Evolutionary conservation across 2,888 invertebrate genomes (phyloP), one percentile per base, ranked within the genome.

Genomic region (Tigriopus californicus): DNA sequence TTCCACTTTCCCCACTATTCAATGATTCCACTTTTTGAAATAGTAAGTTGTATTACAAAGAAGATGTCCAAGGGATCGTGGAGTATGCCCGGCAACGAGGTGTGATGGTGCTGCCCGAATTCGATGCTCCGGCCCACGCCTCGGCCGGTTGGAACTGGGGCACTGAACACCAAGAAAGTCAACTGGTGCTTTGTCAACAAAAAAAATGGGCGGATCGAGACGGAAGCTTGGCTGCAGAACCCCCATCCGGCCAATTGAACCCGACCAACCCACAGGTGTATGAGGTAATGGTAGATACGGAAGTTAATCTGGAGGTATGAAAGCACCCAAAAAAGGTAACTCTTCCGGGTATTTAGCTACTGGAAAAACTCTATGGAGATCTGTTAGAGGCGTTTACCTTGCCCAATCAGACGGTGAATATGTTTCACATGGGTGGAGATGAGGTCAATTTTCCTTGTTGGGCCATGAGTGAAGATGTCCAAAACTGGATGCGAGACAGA

Each of bases 121-220:
- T 90, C 67, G 90, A 91, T 70, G 86, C 87, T 58, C 91, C 91
- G 0, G 87, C 88, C 61, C 89, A 89, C 69, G 85, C 86, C 13
- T 86, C 86, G 51, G 85, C 85, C 69, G 86, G 86, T 24, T 86
- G 85, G 85, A 85, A 86, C 70, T 86, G 85, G 85, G 85, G 79
- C 78, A 49, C 76, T 74, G 58, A 76, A 80, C 66, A 79, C 80
- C 1, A 78, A 58, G 63, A 47, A 42, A 22, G 10, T 11, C 3
- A 44, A 5, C 10, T 44, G 15, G 44, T 44, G 5, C n/a, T 18
- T 18, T 44, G 44, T 11, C 44, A 44, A 44, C 15, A 44, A n/a
- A 44, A 18, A 5, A 11, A 44, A 15, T 44, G 44, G 44, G 44
- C n/a, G 18, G 44, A 44, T 18, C 15, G 18, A 18, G 18, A 18